phyloP scores from a whole-genome alignment of 2,888 invertebrate species.

The Caenorhabditis becei region DNA sequence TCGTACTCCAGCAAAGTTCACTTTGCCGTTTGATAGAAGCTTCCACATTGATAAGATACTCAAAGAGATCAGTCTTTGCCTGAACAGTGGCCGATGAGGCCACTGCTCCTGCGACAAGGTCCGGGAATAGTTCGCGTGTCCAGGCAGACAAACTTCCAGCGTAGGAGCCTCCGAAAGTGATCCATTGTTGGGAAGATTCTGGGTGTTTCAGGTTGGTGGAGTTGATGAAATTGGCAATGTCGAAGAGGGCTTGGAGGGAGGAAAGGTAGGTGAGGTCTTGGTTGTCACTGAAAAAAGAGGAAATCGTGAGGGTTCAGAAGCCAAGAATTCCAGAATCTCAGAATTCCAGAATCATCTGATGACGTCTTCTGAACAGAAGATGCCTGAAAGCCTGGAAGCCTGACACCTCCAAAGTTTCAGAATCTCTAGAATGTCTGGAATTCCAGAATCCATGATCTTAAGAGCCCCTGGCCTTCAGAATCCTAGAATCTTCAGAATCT shows the following conservation, averaged over 20 bases:
- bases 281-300: conserved; percentile 39
- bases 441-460: no score
- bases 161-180: conserved; percentile 92
- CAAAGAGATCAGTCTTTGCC: conserved; percentile 84
- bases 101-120: conserved; percentile 89
- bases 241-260: conserved; percentile 86
- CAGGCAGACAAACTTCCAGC: conserved; percentile 55
- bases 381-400: no score
- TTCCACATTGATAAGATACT: conserved; percentile 60
- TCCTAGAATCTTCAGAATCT: no score
- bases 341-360: no score
- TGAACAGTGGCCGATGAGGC: conserved; percentile 92
- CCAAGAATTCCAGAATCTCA: no score
- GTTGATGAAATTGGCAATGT: conserved; percentile 89
- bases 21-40: conserved; percentile 42
- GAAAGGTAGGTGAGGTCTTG: conserved; percentile 88
- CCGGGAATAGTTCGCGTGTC: conserved; percentile 89
- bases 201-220: conserved; percentile 85
- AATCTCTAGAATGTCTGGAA: no score
- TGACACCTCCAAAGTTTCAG: no score
- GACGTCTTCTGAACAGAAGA: no score
- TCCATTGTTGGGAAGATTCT: conserved; percentile 85
- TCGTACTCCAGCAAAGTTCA: conserved; percentile 43
- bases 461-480: no score
- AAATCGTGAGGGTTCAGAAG: no score